phyloP scores from a whole-genome alignment of 2,113 vertebrate genomes.

The Pachycephala philippinensis region DNA sequence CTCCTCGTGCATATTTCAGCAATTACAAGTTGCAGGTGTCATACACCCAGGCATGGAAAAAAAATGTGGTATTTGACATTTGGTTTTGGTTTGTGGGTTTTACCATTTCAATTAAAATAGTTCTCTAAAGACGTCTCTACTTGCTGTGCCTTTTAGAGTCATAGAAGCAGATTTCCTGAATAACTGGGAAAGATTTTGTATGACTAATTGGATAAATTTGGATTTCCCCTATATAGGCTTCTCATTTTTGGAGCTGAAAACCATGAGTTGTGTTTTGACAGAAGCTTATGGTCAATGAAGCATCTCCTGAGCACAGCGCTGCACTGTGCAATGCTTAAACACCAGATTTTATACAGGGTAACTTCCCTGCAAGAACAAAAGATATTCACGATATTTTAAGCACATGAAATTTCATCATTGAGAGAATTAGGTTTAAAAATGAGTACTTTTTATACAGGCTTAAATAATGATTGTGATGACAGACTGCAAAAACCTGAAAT shows the following conservation, averaged over 20 bases:
- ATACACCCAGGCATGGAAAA: neutral
- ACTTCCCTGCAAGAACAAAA: neutral
- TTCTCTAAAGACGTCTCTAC: neutral
- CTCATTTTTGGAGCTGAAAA: neutral
- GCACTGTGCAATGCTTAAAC: neutral
- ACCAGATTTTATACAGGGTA: neutral
- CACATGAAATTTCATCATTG: neutral
- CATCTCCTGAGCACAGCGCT: neutral
- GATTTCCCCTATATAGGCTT: neutral
- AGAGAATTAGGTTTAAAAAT: neutral
- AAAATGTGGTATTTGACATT: neutral
- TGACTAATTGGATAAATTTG: conserved; percentile 43
- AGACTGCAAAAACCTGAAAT: neutral
- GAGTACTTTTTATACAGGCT: neutral
- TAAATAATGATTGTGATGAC: neutral
- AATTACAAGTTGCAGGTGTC: neutral
- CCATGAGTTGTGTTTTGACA: neutral
- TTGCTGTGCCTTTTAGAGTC: neutral
- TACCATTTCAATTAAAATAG: neutral
- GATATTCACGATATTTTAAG: neutral
- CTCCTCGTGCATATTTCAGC: neutral
- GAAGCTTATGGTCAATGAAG: neutral
- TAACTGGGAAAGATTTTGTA: neutral
- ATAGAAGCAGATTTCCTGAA: neutral
- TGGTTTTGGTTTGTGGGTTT: neutral